phyloP scores from a whole-genome alignment of 1,140 invertebrate species.

The Watersipora subatra region DNA sequence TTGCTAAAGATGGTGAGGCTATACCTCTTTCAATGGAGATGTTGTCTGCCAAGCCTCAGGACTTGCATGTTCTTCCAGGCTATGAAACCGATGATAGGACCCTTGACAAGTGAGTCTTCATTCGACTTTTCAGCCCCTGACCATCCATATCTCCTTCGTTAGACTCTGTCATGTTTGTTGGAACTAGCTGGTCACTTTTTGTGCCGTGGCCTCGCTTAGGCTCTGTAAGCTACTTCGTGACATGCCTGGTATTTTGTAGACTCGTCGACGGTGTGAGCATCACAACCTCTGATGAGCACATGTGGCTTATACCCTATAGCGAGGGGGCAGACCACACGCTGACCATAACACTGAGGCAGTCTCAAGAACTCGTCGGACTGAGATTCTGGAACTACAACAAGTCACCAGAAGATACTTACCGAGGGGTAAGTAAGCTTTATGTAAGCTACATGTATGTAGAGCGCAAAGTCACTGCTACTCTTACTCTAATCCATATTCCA shows the following conservation, averaged over 20 bases:
- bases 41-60: conserved; percentile 28
- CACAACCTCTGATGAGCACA: conserved; percentile 39
- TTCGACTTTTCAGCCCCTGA: too few relatives aligned
- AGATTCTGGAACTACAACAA: conserved; percentile 71
- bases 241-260: too few relatives aligned
- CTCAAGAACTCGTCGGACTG: conserved; percentile 40
- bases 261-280: conserved; percentile 41
- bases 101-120: conserved; percentile 34
- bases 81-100: conserved; percentile 35
- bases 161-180: too few relatives aligned
- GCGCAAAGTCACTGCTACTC: background rate
- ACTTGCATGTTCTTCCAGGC: conserved; percentile 29
- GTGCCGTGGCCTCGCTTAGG: too few relatives aligned
- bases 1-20: conserved; percentile 36
- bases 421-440: conserved; percentile 46
- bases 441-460: background rate
- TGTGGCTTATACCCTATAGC: conserved; percentile 44
- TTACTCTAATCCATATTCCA: too few relatives aligned
- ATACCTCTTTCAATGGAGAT: conserved; percentile 25
- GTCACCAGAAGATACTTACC: conserved; percentile 55
- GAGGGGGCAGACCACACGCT: conserved; percentile 26
- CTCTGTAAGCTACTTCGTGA: too few relatives aligned
- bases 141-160: too few relatives aligned
- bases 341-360: conserved; percentile 26
- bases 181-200: too few relatives aligned